Evolutionary conservation across 2,113 vertebrate genomes (phyloP), one percentile per base, ranked within the genome.

Genomic region (Mugil cephalus): DNA sequence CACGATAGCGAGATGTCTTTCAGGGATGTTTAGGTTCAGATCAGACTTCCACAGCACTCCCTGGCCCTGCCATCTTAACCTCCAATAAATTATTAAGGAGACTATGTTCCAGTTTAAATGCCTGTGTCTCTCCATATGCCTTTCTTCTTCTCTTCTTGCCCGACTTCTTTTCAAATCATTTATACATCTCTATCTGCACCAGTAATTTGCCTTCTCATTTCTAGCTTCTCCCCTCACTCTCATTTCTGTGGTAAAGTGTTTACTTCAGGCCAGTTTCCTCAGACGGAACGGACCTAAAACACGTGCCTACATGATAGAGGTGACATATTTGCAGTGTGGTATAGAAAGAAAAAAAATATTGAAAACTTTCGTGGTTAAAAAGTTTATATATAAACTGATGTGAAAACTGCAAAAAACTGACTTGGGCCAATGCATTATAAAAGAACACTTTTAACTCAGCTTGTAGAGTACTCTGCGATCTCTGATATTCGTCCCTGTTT

Each of bases 41-140:
- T 86, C 84, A 91, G 70, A 30, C 76, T 74, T 61, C 43, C 24
- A 11, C 45, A 69, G 55, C 73, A 73, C 71, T 79, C 71, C 67
- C 52, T 24, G 74, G 54, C 75, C 72, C 82, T 61, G 15, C 68
- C 43, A 78, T 70, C 74, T 76, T 84, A 78, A 75, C 56, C 50
- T 65, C 77, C 71, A 88, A 90, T 88, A 82, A 89, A 91, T 89
- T 75, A 90, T 91, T 87, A 85, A 86, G 62, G 69, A 45, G 70
- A 70, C 76, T 67, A 79, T 71, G 80, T 80, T 87, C 71, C 36
- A 74, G 64, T 65, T 42, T 61, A 61, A 69, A 68, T 52, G 67
- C 35, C 48, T 35, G 43, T 62, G 42, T 72, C 46, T 55, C 39
- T 45, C 42, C 46, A 21, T 11, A 8, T 64, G 4, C 53, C 34